Percentiles rank a stretch among this genome's conserved stretches.
Evolutionary conservation across 2,888 invertebrate genomes (phyloP).

Genomic region (Patella caerulea): DNA sequence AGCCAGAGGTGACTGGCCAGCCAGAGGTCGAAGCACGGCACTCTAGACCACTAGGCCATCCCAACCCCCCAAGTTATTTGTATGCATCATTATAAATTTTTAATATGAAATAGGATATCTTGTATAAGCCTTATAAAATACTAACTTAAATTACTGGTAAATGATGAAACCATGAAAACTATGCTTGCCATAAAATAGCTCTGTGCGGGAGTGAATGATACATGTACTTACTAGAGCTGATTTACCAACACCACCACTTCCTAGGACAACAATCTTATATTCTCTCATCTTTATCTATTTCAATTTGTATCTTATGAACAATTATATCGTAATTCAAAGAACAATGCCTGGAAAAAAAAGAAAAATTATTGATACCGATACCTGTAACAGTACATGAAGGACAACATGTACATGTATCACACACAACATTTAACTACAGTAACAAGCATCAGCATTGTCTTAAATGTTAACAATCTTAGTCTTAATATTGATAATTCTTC

Average conservation of each 20-base stretch:
- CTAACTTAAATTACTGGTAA: background rate
- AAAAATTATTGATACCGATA: background rate
- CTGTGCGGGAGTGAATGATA: background rate
- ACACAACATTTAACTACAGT: no score
- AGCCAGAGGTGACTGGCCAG: no score
- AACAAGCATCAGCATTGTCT: no score
- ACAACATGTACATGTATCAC: background rate
- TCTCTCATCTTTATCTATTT: conserved; percentile 86
- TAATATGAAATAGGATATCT: no score
- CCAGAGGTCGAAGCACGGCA: no score
- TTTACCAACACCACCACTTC: conserved; percentile 99
- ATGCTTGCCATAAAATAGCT: no score
- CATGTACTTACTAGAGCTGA: conserved; percentile 81
- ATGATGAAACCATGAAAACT: background rate
- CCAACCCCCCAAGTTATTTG: no score
- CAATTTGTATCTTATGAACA: background rate
- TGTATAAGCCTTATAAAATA: no score
- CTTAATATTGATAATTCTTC: no score
- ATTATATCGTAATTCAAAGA: background rate
- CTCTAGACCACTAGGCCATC: no score
- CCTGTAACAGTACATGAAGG: background rate
- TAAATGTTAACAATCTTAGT: no score
- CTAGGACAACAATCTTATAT: conserved; percentile 99
- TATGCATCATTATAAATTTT: no score
- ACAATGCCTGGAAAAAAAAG: conserved; percentile 1